Percentiles rank a stretch among this genome's conserved stretches.
These are phyloP conservation scores for Sebastes hubbsi DNA, from an alignment of 2,797 vertebrate genomes.

Conservation along the genomic window DNA sequence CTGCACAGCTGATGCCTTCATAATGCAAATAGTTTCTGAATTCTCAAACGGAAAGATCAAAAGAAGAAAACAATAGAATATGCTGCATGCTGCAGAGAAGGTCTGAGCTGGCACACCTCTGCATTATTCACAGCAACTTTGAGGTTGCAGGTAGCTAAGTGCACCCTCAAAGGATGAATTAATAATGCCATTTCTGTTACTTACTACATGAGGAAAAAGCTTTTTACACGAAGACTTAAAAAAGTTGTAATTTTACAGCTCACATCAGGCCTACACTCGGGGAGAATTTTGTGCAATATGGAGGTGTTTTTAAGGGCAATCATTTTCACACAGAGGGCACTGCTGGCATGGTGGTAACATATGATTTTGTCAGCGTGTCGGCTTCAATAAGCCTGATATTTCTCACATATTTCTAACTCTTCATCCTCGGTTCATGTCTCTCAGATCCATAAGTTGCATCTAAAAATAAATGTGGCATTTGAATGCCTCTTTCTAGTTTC, in stretches of 20 bases:
- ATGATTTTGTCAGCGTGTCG: not conserved
- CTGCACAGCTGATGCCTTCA: not conserved
- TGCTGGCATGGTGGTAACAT: not conserved
- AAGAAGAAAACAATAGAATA: not conserved
- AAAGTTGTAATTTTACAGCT: constrained; percentile 25
- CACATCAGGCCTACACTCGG: not conserved
- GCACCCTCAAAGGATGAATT: constrained; percentile 53
- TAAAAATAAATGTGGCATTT: constrained; percentile 47
- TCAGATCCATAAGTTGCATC: constrained; percentile 32
- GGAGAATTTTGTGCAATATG: not conserved
- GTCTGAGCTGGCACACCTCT: constrained; percentile 25
- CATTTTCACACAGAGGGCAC: not conserved
- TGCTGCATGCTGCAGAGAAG: constrained; percentile 25
- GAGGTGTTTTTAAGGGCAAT: not conserved
- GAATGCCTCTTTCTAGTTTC: constrained; percentile 13
- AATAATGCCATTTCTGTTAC: constrained; percentile 51
- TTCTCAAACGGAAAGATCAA: constrained; percentile 2
- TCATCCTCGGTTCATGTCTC: constrained; percentile 20
- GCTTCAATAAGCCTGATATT: constrained; percentile 10
- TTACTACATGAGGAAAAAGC: constrained; percentile 8
- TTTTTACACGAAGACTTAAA: constrained; percentile 13
- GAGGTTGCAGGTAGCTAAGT: constrained; percentile 47
- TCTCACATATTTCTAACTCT: not conserved
- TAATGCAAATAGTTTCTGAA: not conserved
- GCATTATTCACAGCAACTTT: constrained; percentile 64